Evolutionary conservation across 2,113 vertebrate species (phyloP).

Genomic region (Thunnus maccoyii): DNA sequence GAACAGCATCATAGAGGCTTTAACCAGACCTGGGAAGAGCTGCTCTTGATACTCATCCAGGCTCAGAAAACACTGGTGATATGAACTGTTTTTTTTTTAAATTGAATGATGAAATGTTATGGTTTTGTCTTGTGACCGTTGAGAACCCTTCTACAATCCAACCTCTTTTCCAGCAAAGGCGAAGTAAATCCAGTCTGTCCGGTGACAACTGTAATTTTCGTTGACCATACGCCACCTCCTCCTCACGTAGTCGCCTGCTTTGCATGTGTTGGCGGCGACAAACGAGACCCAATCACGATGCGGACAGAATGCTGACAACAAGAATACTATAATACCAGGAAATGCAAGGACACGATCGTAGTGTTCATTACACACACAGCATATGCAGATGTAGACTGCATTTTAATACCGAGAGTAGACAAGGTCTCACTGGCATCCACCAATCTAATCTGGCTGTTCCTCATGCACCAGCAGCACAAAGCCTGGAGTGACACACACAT

Average conservation of each 20-base stretch:
- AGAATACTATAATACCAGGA: not conserved
- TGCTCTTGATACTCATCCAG: too few relatives aligned
- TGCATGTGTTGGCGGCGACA: constrained; percentile 9
- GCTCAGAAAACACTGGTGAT: too few relatives aligned
- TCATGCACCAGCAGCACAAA: constrained; percentile 1
- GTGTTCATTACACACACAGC: constrained; percentile 8
- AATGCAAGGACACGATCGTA: constrained; percentile 11
- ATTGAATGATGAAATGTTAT: too few relatives aligned
- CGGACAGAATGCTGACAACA: constrained; percentile 51
- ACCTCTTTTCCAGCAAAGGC: not conserved
- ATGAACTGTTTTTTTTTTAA: too few relatives aligned
- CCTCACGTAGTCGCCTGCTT: not conserved
- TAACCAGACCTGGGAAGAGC: too few relatives aligned
- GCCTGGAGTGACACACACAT: not conserved
- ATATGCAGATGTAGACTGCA: not conserved
- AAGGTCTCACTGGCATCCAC: constrained; percentile 9
- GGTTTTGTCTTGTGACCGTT: too few relatives aligned
- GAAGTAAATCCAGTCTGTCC: not conserved
- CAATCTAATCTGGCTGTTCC: constrained; percentile 20
- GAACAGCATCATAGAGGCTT: too few relatives aligned
- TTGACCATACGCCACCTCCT: not conserved
- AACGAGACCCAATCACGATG: constrained; percentile 26
- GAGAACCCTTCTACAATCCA: not conserved
- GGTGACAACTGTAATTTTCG: not conserved
- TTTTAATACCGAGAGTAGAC: constrained; percentile 23